Percentiles rank a stretch among this genome's conserved stretches.
These are phyloP conservation scores for Panagrolaimus sp. DNA, from an alignment of 1,140 invertebrate genomes.

Conservation along the genomic window DNA sequence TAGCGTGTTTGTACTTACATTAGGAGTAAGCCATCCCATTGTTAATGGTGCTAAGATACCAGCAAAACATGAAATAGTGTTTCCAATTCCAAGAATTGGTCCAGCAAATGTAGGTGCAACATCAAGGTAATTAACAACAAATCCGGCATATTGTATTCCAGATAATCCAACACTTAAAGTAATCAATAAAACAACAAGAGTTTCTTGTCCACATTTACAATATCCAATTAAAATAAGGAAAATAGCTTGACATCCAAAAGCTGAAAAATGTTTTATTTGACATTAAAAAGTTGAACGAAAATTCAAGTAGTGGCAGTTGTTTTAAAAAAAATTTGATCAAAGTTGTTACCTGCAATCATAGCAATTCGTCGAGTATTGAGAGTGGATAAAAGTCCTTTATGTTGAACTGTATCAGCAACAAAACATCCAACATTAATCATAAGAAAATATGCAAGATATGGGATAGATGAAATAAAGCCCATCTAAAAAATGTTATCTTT, in stretches of 20 bases:
- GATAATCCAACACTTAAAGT: slow-evolving; percentile 60
- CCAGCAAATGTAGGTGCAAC: slow-evolving; percentile 60
- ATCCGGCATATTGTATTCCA: slow-evolving; percentile 61
- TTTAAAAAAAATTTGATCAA: background rate
- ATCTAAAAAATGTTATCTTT: slow-evolving; percentile 64
- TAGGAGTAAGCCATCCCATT: slow-evolving; percentile 50
- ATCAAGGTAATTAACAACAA: slow-evolving; percentile 63
- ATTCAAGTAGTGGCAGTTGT: no score
- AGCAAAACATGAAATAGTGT: slow-evolving; percentile 53
- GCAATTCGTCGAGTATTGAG: slow-evolving; percentile 53
- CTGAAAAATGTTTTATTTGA: slow-evolving; percentile 32
- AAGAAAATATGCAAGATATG: slow-evolving; percentile 67
- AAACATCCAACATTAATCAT: slow-evolving; percentile 61
- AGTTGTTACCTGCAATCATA: slow-evolving; percentile 48
- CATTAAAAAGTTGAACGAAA: no score
- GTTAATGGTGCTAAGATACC: slow-evolving; percentile 53
- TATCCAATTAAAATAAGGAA: slow-evolving; percentile 52
- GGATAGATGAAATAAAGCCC: slow-evolving; percentile 76
- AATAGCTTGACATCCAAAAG: slow-evolving; percentile 46
- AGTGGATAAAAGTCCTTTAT: slow-evolving; percentile 40
- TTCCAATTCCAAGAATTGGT: slow-evolving; percentile 55
- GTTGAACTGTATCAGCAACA: slow-evolving; percentile 61
- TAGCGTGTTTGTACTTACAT: slow-evolving; percentile 28
- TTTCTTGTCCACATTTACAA: slow-evolving; percentile 50
- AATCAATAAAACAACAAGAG: slow-evolving; percentile 50